Conservation (phyloP, 35 echinoderm and acorn worm genomes). For the Apostichopus parvimensis region DNA sequence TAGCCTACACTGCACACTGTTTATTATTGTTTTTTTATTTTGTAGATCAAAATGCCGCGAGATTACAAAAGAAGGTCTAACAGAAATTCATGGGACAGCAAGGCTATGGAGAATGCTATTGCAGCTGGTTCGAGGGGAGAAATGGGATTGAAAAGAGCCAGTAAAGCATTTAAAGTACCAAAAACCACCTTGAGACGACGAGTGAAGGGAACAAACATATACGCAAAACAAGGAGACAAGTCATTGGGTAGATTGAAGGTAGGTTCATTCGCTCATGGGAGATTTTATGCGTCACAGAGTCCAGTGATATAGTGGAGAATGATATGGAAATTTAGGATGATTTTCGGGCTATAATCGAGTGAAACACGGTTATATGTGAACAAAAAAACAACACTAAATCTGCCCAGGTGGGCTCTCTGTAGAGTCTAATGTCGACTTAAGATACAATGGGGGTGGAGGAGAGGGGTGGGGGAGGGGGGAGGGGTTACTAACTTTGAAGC, state of each 20-base stretch:
- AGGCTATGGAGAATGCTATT: constrained; percentile 14
- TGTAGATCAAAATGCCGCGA: background rate
- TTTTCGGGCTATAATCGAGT: background rate
- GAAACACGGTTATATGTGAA: background rate
- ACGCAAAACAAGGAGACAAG: constrained; percentile 32
- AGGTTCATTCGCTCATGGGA: background rate
- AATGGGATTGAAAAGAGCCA: constrained; percentile 24
- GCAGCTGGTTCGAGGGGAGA: background rate
- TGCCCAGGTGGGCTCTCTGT: too few relatives aligned
- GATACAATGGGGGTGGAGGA: too few relatives aligned
- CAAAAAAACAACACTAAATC: background rate
- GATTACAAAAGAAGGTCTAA: constrained; percentile 12
- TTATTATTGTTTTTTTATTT: background rate
- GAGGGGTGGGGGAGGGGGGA: too few relatives aligned
- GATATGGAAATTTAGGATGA: background rate
- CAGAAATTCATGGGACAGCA: constrained; percentile 25
- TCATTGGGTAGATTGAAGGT: constrained; percentile 29
- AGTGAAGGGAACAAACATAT: background rate
- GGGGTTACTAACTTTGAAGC: background rate
- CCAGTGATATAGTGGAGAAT: background rate
- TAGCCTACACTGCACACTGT: background rate
- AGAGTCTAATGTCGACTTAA: too few relatives aligned
- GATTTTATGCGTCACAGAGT: background rate
- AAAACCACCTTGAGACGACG: background rate
- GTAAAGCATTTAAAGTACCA: background rate